phyloP scores from a whole-genome alignment of 2,797 vertebrate species.

The Gymnopithys bicolor region DNA sequence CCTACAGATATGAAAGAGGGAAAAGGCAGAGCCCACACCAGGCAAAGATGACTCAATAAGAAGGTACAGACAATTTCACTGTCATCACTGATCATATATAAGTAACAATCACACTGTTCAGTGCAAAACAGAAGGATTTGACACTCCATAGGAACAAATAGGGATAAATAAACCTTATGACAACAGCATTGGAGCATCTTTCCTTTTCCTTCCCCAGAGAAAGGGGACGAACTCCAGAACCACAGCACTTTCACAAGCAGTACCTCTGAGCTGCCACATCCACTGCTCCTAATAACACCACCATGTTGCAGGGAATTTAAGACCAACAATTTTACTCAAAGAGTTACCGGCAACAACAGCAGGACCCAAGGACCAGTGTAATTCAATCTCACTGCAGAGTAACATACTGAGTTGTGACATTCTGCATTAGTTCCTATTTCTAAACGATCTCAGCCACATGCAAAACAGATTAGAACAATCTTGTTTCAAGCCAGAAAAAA shows the following conservation, averaged over 20 bases:
- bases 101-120: neutral
- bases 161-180: neutral
- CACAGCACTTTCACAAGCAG: neutral
- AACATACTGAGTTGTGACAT: neutral
- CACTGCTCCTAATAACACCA: neutral
- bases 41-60: neutral
- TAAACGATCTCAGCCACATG: neutral
- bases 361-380: neutral
- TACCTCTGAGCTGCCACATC: neutral
- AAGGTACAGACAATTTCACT: neutral
- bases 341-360: neutral
- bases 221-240: neutral
- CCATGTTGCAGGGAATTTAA: neutral
- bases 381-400: neutral
- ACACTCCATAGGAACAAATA: neutral
- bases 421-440: neutral
- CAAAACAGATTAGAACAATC: constrained; percentile 9
- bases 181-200: neutral
- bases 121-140: neutral
- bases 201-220: neutral
- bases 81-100: neutral
- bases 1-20: constrained; percentile 17
- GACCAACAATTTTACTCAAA: neutral
- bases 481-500: constrained; percentile 28
- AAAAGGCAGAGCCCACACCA: neutral